These are phyloP conservation scores for Poeciliopsis paucimaculata DNA, from an alignment of 2,797 vertebrate species.

Conservation along the genomic window DNA sequence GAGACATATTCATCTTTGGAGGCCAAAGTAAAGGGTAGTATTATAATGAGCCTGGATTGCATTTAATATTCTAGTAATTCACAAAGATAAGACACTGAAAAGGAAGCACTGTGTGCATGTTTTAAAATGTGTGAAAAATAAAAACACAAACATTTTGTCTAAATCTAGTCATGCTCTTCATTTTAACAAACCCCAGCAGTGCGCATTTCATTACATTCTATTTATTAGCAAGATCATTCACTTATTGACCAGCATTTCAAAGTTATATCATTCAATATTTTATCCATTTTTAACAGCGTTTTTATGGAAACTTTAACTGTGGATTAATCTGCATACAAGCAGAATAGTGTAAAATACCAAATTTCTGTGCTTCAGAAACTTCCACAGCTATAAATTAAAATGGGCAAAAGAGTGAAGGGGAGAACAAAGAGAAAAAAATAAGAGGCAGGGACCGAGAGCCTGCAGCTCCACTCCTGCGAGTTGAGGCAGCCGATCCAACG, in stretches of 20 bases:
- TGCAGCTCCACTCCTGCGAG: slow-evolving; percentile 59
- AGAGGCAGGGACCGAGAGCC: slow-evolving; percentile 34
- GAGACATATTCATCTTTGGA: not conserved
- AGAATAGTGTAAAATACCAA: slow-evolving; percentile 42
- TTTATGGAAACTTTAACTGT: not conserved
- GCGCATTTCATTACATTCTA: not conserved
- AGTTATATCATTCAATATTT: not conserved
- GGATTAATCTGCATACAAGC: slow-evolving; percentile 25
- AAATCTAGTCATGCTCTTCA: not conserved
- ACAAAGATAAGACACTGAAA: no score
- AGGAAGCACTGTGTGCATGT: not conserved
- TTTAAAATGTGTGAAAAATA: not conserved
- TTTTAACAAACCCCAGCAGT: not conserved
- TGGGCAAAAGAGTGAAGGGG: slow-evolving; percentile 35
- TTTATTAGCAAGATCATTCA: not conserved
- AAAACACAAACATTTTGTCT: not conserved
- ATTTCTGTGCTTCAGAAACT: slow-evolving; percentile 46
- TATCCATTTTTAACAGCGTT: not conserved
- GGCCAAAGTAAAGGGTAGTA: not conserved
- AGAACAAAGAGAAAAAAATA: slow-evolving; percentile 53
- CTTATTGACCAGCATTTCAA: not conserved
- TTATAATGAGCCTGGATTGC: no score
- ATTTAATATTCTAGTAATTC: no score
- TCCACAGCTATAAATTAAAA: slow-evolving; percentile 34
- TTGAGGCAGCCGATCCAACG: slow-evolving; percentile 53